Conservation (phyloP, 2,113 vertebrate species). For the Zapornia atra region DNA sequence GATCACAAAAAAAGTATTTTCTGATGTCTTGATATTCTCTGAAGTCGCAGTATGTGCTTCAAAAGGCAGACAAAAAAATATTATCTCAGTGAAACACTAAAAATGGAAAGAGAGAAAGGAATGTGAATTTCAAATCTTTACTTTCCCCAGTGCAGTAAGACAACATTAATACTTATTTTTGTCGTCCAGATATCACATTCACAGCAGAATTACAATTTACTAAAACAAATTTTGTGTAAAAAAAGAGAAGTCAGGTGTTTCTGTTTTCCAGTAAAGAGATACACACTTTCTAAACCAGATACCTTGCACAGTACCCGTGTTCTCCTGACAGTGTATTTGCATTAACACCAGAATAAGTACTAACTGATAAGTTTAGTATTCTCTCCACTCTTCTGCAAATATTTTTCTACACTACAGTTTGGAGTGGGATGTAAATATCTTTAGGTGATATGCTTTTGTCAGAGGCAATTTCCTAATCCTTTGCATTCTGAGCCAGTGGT, state of each 20-base stretch:
- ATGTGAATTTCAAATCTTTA: not conserved
- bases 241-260: not conserved
- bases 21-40: constrained; percentile 12
- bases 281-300: not conserved
- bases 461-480: not conserved
- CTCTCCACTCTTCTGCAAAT: not conserved
- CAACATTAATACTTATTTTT: not conserved
- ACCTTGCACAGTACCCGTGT: not conserved
- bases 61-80: constrained; percentile 17
- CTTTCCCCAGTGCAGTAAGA: not conserved
- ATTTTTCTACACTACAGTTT: not conserved
- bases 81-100: not conserved
- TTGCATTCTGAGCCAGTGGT: not conserved
- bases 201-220: constrained; percentile 26
- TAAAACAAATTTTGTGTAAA: not conserved
- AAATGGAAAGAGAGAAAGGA: not conserved
- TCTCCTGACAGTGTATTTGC: not conserved
- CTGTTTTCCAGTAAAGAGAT: not conserved
- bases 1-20: not conserved
- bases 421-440: not conserved
- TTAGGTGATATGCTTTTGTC: not conserved
- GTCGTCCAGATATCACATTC: not conserved
- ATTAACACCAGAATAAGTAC: not conserved
- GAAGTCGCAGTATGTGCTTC: constrained; percentile 1
- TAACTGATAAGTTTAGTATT: not conserved